Evolutionary conservation across 2,797 vertebrate species (phyloP), one percentile per base, ranked within the genome.

Genomic region (Peromyscus nudipes): DNA sequence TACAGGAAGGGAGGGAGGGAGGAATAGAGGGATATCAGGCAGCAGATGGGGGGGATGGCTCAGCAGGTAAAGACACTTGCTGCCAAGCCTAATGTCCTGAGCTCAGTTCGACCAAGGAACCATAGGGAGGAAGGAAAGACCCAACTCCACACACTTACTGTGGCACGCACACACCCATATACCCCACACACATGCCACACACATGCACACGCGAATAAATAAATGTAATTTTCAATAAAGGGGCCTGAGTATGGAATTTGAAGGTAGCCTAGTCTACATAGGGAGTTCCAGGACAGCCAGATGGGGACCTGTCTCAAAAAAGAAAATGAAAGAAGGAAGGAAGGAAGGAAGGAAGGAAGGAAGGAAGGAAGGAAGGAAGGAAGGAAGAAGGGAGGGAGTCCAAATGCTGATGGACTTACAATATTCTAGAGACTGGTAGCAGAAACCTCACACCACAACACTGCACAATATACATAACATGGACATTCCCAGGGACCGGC

Each of bases 341-440:
- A 37, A 23, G 3, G 21, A 7, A 8, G 13, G 34, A 37, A 14
- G 34, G 34, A 19, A 1, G 73, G 11, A 27, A 3, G 5, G 4
- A 4, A 37, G 12, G 37, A 4, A 5, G 0, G 19, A 10, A 34
- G 4, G 3, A 6, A 9, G 16, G 16, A 4, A 10, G 25, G 4
- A 0, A 25, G 3, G 55, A 21, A 2, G 27, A 6, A 17, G 16
- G 27, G 31, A 34, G 31, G 37, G 25, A 34, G 1, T 27, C 73
- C 49, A 94, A 46, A 75, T 69, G 71, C 60, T 76, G 14, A 92
- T 11, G 17, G 81, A 84, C 52, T 25, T n/a, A 84, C 40, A 85
- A 92, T 91, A 14, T 1, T 71, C 84, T 55, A 11, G 71, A 52
- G 65, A 52, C 31, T 25, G 17, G 7, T 9, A 67, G 64, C 23